Conservation (phyloP, 2,797 vertebrate genomes). For the Sparidentex hasta region DNA sequence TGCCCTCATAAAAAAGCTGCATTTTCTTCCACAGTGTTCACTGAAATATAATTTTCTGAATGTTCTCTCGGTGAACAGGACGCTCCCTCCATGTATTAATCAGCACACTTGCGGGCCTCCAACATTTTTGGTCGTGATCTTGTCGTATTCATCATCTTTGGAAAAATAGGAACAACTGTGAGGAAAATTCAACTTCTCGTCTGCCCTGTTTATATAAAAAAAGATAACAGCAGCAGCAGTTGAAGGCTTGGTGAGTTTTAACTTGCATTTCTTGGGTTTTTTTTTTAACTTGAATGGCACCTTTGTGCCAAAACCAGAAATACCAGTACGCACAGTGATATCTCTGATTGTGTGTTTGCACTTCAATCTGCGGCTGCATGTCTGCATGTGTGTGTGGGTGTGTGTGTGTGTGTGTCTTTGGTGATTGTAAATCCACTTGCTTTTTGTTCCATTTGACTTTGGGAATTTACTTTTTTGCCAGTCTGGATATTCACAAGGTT, state of each 20-base stretch:
- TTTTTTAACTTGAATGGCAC: constrained; percentile 6
- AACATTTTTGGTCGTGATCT: constrained; percentile 21
- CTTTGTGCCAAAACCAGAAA: constrained; percentile 32
- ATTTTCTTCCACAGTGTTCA: not conserved
- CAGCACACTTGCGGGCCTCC: constrained; percentile 19
- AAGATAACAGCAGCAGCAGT: constrained; percentile 9
- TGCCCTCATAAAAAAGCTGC: not conserved
- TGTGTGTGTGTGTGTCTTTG: not conserved
- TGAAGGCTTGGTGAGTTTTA: constrained; percentile 1
- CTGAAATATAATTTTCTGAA: not conserved
- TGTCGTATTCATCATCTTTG: constrained; percentile 26
- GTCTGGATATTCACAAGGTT: not conserved
- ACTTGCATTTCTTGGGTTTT: constrained; percentile 18
- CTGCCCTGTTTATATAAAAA: constrained; percentile 9
- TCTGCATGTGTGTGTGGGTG: not conserved
- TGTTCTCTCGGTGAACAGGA: constrained; percentile 10
- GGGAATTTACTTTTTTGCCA: not conserved
- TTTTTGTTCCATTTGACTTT: not conserved
- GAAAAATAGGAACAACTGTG: constrained; percentile 32
- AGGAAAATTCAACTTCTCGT: constrained; percentile 54
- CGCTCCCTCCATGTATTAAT: constrained; percentile 2
- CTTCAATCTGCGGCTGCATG: not conserved
- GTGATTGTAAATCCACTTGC: too few species aligned
- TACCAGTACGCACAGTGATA: constrained; percentile 13
- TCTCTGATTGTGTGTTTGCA: constrained; percentile 9